Percentiles rank a stretch among this genome's conserved stretches.
These are phyloP conservation scores for Amphilophus citrinellus DNA, from an alignment of 2,113 vertebrate species.

Conservation along the genomic window DNA sequence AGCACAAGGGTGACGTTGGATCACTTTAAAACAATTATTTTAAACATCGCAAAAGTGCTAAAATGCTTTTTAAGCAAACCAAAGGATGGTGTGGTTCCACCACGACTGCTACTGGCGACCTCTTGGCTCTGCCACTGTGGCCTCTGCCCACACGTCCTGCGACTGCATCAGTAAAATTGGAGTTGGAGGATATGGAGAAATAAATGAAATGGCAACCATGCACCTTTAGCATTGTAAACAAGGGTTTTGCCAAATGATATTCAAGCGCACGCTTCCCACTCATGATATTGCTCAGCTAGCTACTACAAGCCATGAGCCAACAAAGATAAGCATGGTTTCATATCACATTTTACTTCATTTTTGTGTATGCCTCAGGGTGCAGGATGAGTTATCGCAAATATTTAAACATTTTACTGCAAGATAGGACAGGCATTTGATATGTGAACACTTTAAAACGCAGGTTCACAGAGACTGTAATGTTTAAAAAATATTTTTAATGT, in stretches of 20 bases:
- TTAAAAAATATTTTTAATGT: background rate
- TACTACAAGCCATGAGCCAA: background rate
- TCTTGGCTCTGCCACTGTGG: background rate
- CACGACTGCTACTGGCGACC: background rate
- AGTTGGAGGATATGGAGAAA: background rate
- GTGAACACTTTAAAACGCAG: background rate
- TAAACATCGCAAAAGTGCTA: too few species aligned
- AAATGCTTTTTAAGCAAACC: too few species aligned
- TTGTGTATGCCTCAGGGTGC: background rate
- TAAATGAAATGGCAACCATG: background rate
- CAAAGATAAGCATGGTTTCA: background rate
- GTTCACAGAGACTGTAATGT: background rate
- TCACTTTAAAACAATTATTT: too few species aligned
- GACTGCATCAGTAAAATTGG: background rate
- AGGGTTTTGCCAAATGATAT: background rate
- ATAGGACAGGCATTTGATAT: background rate
- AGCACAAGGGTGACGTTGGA: too few species aligned
- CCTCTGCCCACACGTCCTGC: background rate
- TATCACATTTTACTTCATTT: background rate
- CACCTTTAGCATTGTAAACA: conserved; percentile 12
- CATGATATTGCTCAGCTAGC: conserved; percentile 6
- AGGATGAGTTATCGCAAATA: background rate
- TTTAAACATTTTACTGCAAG: background rate
- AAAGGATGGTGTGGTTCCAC: background rate
- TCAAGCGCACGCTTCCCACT: background rate